A percentile compares a stretch with the other conserved stretches of the same genome.
phyloP scores from a whole-genome alignment of 2,888 invertebrate species.

The Diplazon laetatorius region DNA sequence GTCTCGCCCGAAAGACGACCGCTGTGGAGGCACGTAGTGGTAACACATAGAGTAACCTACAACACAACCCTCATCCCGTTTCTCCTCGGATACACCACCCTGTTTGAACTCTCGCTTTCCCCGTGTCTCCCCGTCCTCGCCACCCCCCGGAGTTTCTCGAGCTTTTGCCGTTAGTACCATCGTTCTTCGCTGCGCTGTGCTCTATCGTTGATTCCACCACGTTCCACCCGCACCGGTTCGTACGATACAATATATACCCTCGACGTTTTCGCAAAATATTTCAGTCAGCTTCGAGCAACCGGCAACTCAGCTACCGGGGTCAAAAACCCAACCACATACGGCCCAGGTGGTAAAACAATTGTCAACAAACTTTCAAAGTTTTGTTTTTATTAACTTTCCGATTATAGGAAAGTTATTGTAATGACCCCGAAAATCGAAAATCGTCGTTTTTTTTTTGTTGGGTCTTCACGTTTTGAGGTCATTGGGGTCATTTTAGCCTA shows the following conservation, averaged over 20 bases:
- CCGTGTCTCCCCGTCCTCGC: too few species aligned
- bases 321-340: too few species aligned
- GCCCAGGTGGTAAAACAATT: too few species aligned
- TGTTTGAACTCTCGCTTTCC: conserved; percentile 6
- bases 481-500: too few species aligned
- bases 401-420: too few species aligned
- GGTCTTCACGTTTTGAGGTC: too few species aligned
- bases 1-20: conserved; percentile 74
- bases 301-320: conserved; percentile 21
- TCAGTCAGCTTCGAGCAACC: conserved; percentile 71
- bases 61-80: conserved; percentile 77
- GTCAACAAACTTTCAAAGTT: too few species aligned
- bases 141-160: too few species aligned
- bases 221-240: conserved; percentile 24
- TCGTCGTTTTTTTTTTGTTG: too few species aligned
- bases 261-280: conserved; percentile 61
- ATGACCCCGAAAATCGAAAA: too few species aligned
- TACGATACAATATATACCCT: too few species aligned
- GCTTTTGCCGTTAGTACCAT: not conserved
- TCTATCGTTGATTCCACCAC: conserved; percentile 29
- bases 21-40: conserved; percentile 73
- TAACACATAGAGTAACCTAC: conserved; percentile 59
- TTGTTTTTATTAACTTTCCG: too few species aligned
- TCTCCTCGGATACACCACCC: conserved; percentile 5
- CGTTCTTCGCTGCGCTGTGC: conserved; percentile 2